Evolutionary conservation across 64 coral and sea anemone genomes (phyloP).

Genomic region (Montipora capricornis): DNA sequence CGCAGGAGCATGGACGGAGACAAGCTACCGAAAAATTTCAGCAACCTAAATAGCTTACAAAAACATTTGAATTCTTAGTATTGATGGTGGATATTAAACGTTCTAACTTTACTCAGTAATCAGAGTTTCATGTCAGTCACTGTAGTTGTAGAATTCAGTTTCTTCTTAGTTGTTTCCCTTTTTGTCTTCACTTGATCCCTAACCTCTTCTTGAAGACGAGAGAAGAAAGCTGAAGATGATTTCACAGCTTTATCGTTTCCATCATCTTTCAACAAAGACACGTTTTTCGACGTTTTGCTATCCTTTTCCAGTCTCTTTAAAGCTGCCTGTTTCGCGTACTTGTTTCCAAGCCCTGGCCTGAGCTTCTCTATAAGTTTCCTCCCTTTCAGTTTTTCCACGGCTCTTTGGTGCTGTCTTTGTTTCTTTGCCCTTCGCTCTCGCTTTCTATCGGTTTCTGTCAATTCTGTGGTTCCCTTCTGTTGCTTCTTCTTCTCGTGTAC

Average conservation of each 20-base stretch:
- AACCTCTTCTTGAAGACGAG: constrained; percentile 85
- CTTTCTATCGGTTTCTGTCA: constrained; percentile 89
- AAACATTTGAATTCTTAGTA: no score
- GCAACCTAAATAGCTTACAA: no score
- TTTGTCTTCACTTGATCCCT: constrained; percentile 83
- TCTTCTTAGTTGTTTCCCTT: constrained; percentile 70
- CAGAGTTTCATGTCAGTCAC: constrained; percentile 72
- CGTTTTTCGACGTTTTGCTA: constrained; percentile 62
- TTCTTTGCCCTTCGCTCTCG: constrained; percentile 87
- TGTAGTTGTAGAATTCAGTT: constrained; percentile 70
- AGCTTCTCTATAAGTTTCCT: constrained; percentile 84
- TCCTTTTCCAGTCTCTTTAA: constrained; percentile 77
- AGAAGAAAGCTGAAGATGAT: constrained; percentile 89
- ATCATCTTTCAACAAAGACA: constrained; percentile 77
- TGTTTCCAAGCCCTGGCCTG: constrained; percentile 92
- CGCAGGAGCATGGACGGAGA: no score
- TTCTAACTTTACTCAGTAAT: background rate
- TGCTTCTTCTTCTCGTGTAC: constrained; percentile 89
- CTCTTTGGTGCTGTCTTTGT: constrained; percentile 69
- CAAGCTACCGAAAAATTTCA: no score
- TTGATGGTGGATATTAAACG: no score
- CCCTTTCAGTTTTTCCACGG: constrained; percentile 78
- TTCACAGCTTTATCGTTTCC: constrained; percentile 52
- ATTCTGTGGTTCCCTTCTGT: constrained; percentile 83
- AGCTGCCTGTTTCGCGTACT: constrained; percentile 87